Base-by-base conservation (phyloP, 2,797 vertebrate species). In the Phaenicophaeus curvirostris region DNA sequence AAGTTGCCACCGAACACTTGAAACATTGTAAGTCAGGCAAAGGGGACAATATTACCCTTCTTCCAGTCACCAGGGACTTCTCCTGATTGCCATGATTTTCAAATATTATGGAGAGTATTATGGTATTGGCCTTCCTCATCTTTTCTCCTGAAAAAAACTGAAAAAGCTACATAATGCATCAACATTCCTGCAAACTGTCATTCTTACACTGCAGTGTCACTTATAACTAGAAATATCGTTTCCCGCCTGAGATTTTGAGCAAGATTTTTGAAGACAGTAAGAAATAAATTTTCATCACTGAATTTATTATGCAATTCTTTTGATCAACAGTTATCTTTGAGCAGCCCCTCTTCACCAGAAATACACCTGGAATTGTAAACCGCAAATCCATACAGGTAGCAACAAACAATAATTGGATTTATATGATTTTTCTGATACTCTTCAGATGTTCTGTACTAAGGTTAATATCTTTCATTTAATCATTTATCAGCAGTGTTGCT, bases 181-280 rank as follows among this genome's bases (percentile, higher is more conserved):
- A 79, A 31, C 27, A 11, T 8, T 63, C 25, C 66, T 2, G 5
- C 15, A 68, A 65, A 51, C 8, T 21, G 5, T 39, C 0, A 0
- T 51, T 81, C 31, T 83, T n/a, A 53, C 13, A 54, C 14, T 28
- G 28, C 61, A 37, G 48, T 65, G 31, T 11, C 55, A 62, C 23
- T 66, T 77, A 44, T 1, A 55, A 61, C 30, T 71, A 71, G 9
- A 66, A 54, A 84, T 68, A 28, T 5, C 33, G 31, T 35, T 74
- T 74, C 11, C 39, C 78, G 28, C 3, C 41, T 41, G 46, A 75
- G 21, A 65, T 85, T 69, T 73, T 69, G n/a, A 72, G 69, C 28
- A 62, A 62, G 19, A 41, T 48, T 81, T 19, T 33, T 50, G 20
- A 74, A 19, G 58, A 55, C 8, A 30, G 11, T 8, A 68, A 58